Conservation (phyloP, 2,797 vertebrate genomes). For the Paguma larvata region DNA sequence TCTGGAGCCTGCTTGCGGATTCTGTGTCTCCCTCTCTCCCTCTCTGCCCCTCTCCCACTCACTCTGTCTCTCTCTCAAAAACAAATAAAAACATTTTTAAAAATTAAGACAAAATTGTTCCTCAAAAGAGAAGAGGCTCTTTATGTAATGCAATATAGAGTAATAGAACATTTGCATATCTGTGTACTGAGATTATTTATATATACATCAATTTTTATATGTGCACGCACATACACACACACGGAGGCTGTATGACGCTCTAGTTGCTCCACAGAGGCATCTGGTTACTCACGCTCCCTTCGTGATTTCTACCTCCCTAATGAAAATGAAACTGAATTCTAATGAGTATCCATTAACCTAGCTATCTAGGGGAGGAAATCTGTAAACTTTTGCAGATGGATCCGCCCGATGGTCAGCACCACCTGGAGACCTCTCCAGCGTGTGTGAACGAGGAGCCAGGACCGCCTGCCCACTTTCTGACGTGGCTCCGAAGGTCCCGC, state of each 20-base stretch:
- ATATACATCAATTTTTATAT: background rate
- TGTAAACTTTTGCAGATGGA: background rate
- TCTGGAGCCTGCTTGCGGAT: too few relatives aligned
- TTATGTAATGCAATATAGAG: background rate
- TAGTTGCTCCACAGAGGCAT: background rate
- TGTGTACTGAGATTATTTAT: too few relatives aligned
- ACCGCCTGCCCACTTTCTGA: background rate
- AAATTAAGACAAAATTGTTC: background rate
- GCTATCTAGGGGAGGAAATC: background rate
- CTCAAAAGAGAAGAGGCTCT: background rate
- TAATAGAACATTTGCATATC: background rate
- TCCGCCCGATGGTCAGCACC: background rate
- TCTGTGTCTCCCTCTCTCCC: too few relatives aligned
- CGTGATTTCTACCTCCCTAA: background rate
- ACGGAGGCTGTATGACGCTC: background rate
- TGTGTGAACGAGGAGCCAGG: background rate
- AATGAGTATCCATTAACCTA: background rate
- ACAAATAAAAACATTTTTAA: too few relatives aligned
- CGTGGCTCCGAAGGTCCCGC: background rate
- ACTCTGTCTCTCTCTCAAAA: too few relatives aligned
- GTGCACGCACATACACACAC: background rate
- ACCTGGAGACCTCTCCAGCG: background rate
- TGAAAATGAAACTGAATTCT: conserved; percentile 48
- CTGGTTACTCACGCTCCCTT: background rate
- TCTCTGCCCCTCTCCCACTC: too few relatives aligned